Evolutionary conservation across 1,140 invertebrate genomes (phyloP), one percentile per base, ranked within the genome.

Genomic region (Ylistrum balloti): DNA sequence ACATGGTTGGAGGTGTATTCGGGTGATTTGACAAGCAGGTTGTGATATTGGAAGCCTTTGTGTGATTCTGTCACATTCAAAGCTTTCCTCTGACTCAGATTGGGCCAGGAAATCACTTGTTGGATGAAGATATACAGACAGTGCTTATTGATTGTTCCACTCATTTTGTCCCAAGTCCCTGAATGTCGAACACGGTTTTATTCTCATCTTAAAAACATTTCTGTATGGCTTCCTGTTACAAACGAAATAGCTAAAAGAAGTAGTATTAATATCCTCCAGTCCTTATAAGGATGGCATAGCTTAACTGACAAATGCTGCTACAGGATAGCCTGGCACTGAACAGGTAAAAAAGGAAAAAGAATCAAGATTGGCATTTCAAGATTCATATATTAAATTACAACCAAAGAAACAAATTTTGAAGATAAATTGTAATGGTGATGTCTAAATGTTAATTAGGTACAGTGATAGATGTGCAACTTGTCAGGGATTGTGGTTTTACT

Each of bases 71-170:
- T 74, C 56, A 74, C 56, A 74, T 22, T 74, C n/a, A 74, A 74
- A 74, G n/a, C 56, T n/a, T 74, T 28, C 56, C 1, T 74, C 56
- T 74, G 56, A 74, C n/a, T 28, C 56, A 17, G 56, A 74, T 74
- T 17, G 17, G 56, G 56, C 56, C 56, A 74, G 56, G 56, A 74
- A 74, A 74, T 74, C 56, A 74, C 56, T 74, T 74, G 56, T 74
- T n/a, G n/a, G 56, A 74, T 74, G n/a, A 74, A 74, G 56, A 28
- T 74, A 48, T 48, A 74, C 56, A 74, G 56, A 74, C 56, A n/a
- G 17, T 11, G 9, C 5, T 74, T 74, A 74, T 74, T 74, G 56
- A 74, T 74, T 74, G 22, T n/a, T n/a, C 56, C 28, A n/a, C 56
- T n/a, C 56, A 5, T 28, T 28, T 74, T 74, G n/a, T 74, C 22